Evolutionary conservation across 2,888 invertebrate species (phyloP), one percentile per base, ranked within the genome.

Genomic region (Aspidiotus rigidus): DNA sequence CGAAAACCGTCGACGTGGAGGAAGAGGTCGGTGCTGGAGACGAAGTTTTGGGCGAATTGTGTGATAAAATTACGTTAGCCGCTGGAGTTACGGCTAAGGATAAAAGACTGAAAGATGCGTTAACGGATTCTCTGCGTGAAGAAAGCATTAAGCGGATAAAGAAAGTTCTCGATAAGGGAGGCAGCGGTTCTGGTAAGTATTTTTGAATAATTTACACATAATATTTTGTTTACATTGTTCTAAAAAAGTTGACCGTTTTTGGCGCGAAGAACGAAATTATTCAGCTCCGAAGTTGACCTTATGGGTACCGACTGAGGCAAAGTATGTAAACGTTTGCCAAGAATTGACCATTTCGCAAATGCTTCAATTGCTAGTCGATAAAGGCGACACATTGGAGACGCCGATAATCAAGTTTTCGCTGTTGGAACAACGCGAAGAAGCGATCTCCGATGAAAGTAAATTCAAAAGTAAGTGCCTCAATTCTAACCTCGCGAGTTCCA

Each of bases 21-120:
- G 60, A 67, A 15, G 57, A 59, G 28, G 49, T 67, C 53, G 67
- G 60, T 42, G 39, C 60, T 10, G 67, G 60, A 7, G 67, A 67
- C 39, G 62, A 67, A 16, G 39, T 53, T 1, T 62, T 69, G 62
- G 56, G 62, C 28, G 69, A 69, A 16, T 62, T 16, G 16, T 62
- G 69, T 56, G 69, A 69, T 49, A 69, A 62, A 56, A 69, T 69
- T 16, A 62, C 62, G 1, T 55, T 91, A 70, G 90, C 90, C 10
- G 92, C 93, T 62, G 91, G 89, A 64, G 87, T 89, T 72, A 89
- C 89, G 16, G 92, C 92, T 64, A 92, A 93, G 79, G 93, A 93
- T 78, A 93, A 93, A 78, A 83, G 93, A 59, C 85, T 88, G 72
- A 93, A 92, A 78, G 90, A 90, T 79, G 85, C 59, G 1, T 42